Percentiles rank a stretch among this genome's conserved stretches.
Evolutionary conservation across 2,113 vertebrate genomes (phyloP).

Genomic region (Rhagologus leucostigma): DNA sequence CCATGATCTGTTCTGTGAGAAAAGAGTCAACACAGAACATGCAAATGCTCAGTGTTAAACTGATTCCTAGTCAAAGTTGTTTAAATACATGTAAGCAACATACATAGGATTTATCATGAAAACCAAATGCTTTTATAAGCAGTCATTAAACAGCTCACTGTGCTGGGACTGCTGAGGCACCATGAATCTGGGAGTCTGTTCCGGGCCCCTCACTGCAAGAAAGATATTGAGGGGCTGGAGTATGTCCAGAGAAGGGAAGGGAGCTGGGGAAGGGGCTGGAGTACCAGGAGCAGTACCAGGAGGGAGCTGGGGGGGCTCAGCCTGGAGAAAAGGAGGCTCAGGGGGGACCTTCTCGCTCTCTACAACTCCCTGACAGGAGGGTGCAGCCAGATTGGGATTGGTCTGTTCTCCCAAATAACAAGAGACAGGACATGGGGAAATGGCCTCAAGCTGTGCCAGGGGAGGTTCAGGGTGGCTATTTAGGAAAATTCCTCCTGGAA

Average conservation of each 20-base stretch:
- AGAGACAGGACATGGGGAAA: too few relatives aligned
- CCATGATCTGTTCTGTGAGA: background rate
- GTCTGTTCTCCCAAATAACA: background rate
- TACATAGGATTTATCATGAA: background rate
- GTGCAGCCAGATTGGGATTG: background rate
- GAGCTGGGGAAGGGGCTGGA: background rate
- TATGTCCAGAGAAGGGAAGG: rapidly evolving
- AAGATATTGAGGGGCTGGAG: background rate
- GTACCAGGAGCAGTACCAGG: rapidly evolving
- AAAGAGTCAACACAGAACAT: background rate
- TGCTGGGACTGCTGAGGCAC: background rate
- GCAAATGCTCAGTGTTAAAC: background rate
- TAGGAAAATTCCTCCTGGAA: background rate
- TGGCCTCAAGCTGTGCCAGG: background rate
- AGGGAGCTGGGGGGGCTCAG: background rate
- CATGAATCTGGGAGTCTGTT: background rate
- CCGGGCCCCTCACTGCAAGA: background rate
- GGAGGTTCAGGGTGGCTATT: background rate
- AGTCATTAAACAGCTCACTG: background rate
- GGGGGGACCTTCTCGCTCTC: background rate
- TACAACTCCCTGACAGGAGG: background rate
- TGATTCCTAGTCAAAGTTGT: background rate
- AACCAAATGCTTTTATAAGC: background rate
- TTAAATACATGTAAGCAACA: background rate
- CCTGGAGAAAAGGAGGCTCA: background rate